Base-by-base conservation (phyloP, 2,797 vertebrate genomes). In the Streptopelia turtur region DNA sequence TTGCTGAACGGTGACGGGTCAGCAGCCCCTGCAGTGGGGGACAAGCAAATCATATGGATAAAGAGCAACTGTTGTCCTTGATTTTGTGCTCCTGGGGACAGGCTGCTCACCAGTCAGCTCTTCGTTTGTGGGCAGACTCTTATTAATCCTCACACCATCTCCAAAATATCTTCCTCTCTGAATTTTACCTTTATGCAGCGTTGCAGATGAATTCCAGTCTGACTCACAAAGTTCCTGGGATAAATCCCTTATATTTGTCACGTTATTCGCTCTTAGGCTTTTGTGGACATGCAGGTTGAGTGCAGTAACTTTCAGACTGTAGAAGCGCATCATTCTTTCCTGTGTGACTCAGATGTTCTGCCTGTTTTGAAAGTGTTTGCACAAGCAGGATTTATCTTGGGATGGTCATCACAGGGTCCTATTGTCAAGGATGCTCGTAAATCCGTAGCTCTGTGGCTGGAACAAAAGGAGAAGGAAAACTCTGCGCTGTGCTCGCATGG, bases 261-360 rank as follows among this genome's bases (percentile, higher is more conserved):
- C 1, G 0, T 87, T 92, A 33, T 45, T 90, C 89, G 69, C 43
- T 84, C 50, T 87, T 75, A 59, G 56, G n/a, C 79, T 89, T 96
- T 47, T 27, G 10, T 35, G 37, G 56, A 43, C 12, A 0, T 64
- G 14, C 12, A 72, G 50, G 27, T 78, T 53, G 50, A 89, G 72
- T 64, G 79, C 69, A 59, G 37, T 11, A 78, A 68, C 49, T 82
- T 87, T 84, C 15, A 91, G 92, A 55, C 50, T 1, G 1, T 45
- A 69, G 77, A 68, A 88, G 69, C 70, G 63, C 68, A 85, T 92
- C 65, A 16, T 39, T 30, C 55, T 89, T 96, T 97, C 78, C 95
- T 96, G 91, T 4, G 3, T 94, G 93, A 96, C 81, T 96, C 95
- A 86, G 78, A 94, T 79, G 33, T 72, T 93, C 92, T 94, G 93